These are phyloP conservation scores for Synergus laeviventris DNA, from an alignment of 2,888 invertebrate species.

Conservation along the genomic window DNA sequence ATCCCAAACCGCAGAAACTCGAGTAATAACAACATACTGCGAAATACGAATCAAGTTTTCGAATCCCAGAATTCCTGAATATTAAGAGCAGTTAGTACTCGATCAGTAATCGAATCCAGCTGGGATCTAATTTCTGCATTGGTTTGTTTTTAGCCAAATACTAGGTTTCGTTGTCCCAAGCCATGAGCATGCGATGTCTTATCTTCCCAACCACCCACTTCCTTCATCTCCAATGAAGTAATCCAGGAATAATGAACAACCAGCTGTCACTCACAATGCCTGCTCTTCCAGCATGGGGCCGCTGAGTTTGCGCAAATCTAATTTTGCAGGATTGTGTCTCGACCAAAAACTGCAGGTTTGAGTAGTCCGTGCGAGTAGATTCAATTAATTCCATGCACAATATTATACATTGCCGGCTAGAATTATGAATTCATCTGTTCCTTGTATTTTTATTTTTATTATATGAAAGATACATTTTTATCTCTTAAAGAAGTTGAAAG, in stretches of 20 bases:
- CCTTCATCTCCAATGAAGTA: conserved; percentile 59
- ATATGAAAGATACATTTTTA: neutral
- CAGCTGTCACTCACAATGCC: conserved; percentile 72
- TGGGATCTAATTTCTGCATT: neutral
- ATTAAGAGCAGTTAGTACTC: neutral
- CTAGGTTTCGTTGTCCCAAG: conserved; percentile 52
- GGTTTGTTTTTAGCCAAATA: conserved; percentile 28
- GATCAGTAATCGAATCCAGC: neutral
- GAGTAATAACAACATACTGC: conserved; percentile 20
- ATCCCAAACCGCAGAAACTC: neutral
- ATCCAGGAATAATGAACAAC: conserved; percentile 75
- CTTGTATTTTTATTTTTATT: no score
- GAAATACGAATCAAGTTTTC: conserved; percentile 17
- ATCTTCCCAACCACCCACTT: conserved; percentile 48
- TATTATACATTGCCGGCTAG: no score
- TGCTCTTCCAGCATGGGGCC: conserved; percentile 61
- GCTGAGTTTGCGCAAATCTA: conserved; percentile 43
- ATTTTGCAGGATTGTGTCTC: neutral
- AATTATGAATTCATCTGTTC: neutral
- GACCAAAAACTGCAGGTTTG: neutral
- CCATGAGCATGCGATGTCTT: conserved; percentile 47
- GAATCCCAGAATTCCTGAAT: neutral
- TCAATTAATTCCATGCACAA: no score
- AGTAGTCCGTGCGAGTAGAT: neutral
- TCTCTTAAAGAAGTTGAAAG: no score